Base-by-base conservation (phyloP, 2,888 invertebrate genomes). In the Peribatodes rhomboidaria region DNA sequence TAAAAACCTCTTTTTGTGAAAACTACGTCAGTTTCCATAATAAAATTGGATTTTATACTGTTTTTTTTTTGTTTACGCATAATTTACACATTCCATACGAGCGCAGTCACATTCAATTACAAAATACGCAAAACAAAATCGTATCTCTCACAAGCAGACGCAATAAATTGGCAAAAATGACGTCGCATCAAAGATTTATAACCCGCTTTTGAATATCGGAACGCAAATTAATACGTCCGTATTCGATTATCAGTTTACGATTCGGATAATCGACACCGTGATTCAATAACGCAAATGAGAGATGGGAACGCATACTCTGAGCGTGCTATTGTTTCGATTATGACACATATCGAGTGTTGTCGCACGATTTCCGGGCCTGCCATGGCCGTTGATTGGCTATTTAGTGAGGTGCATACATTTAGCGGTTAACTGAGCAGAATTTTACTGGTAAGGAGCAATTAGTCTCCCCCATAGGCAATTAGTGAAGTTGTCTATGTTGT, bases 231-330 rank as follows among this genome's bases (percentile, higher is more conserved):
- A 86, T 85, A 77, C 79, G 77, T 77, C 75, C 76, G 79, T 80
- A 79, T 82, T 80, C 83, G 81, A 84, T 85, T 87, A 84, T 85
- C 80, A 79, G 79, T 77, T 80, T 81, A 78, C 77, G 81, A 79
- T 82, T 81, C 74, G 74, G 76, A 79, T 78, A 85, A 86, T 85
- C 84, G 78, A 78, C 78, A 72, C 68, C 73, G 70, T 82, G 82
- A 88, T 90, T 86, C 79, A 87, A 88, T 87, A 83, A 83, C 82
- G 80, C 80, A 80, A 81, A 81, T 81, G 77, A 79, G 75, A 61
- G 81, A 81, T 22, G 41, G 33, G 53, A 83, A 85, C 86, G 77
- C 85, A 87, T 85, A 82, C 78, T 74, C 73, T 72, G 68, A 61
- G 65, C 68, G 72, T 68, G 73, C 75, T 77, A 77, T 81, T 78